These are phyloP conservation scores for Promerops cafer DNA, from an alignment of 2,113 vertebrate species.

Conservation along the genomic window DNA sequence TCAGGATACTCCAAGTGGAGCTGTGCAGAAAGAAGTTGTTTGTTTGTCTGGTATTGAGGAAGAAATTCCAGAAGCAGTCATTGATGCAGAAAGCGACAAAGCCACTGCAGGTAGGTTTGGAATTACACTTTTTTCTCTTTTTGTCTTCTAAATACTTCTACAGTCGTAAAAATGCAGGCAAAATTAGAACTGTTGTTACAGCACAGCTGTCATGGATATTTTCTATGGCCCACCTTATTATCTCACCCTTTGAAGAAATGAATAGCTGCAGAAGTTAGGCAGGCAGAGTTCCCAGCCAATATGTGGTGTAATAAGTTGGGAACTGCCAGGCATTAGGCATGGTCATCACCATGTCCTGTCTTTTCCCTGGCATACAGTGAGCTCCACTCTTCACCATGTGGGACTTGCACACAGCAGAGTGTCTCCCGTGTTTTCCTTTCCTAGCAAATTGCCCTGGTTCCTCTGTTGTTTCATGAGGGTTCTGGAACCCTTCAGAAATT, in stretches of 20 bases:
- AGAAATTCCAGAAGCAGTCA: slow-evolving; percentile 10
- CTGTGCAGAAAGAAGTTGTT: slow-evolving; percentile 11
- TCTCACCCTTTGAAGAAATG: neutral
- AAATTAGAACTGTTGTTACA: neutral
- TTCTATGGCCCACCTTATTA: neutral
- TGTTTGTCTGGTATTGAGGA: neutral
- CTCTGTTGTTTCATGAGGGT: neutral
- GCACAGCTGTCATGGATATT: neutral
- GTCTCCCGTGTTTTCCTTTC: neutral
- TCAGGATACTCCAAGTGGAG: neutral
- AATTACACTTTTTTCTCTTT: neutral
- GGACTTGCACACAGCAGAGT: neutral
- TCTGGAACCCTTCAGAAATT: neutral
- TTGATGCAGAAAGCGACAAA: neutral
- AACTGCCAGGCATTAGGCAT: neutral
- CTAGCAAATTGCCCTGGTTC: neutral
- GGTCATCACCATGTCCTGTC: neutral
- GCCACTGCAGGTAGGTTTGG: slow-evolving; percentile 44
- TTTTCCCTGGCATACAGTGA: neutral
- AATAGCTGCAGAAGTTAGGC: neutral
- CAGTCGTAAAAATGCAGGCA: neutral
- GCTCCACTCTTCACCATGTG: neutral
- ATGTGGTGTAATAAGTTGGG: neutral
- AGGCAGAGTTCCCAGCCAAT: neutral
- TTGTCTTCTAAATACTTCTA: neutral